These are phyloP conservation scores for Seriola rivoliana DNA, from an alignment of 2,113 vertebrate species.

Conservation along the genomic window DNA sequence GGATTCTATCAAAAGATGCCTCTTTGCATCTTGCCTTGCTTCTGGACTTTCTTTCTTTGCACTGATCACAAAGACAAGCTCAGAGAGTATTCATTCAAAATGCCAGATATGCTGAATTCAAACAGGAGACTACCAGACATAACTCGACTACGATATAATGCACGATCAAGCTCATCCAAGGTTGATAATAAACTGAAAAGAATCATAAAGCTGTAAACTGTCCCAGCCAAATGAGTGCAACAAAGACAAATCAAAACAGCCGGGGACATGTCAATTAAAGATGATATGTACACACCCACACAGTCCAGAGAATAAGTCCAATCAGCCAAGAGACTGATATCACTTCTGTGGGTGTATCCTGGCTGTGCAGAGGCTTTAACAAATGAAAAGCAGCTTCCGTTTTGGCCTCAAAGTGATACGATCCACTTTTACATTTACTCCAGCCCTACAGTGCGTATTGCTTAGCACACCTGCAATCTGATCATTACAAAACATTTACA, in stretches of 20 bases:
- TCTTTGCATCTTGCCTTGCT: neutral
- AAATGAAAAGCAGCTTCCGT: slow-evolving; percentile 29
- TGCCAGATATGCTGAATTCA: neutral
- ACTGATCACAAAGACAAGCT: neutral
- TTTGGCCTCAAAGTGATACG: slow-evolving; percentile 29
- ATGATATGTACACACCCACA: slow-evolving; percentile 51
- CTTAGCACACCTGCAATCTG: neutral
- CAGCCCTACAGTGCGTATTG: neutral
- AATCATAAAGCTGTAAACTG: slow-evolving; percentile 15
- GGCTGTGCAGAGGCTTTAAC: slow-evolving; percentile 20
- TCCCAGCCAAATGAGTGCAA: slow-evolving; percentile 11
- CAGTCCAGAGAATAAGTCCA: slow-evolving; percentile 57
- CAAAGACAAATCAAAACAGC: slow-evolving; percentile 27
- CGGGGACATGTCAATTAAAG: slow-evolving; percentile 45
- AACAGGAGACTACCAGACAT: neutral
- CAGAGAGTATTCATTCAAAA: slow-evolving; percentile 5
- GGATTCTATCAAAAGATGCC: neutral
- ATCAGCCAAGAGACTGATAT: slow-evolving; percentile 62
- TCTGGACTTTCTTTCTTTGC: neutral
- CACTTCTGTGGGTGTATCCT: slow-evolving; percentile 54
- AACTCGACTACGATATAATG: neutral
- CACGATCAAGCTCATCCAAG: neutral
- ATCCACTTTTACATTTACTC: slow-evolving; percentile 3
- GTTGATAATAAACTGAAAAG: neutral
- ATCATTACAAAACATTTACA: slow-evolving; percentile 15